Conservation (phyloP, 2,888 invertebrate species). For the Miltochrista miniata region DNA sequence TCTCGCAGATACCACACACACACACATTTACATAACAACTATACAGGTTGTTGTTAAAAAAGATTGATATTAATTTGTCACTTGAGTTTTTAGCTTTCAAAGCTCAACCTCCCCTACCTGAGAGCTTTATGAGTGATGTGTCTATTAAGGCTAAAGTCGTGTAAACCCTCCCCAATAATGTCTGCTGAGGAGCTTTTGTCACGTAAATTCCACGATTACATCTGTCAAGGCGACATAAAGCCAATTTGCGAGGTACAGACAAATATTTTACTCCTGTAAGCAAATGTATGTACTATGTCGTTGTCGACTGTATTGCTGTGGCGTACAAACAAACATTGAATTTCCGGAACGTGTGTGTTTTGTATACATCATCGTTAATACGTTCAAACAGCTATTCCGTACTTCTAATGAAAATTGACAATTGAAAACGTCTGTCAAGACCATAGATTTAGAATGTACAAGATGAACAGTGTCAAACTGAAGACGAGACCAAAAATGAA, state of each 20-base stretch:
- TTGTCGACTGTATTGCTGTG: conserved; percentile 3
- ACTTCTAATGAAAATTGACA: too few species aligned
- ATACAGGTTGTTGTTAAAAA: too few species aligned
- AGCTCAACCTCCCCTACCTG: background rate
- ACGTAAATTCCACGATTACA: conserved; percentile 66
- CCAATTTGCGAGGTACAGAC: conserved; percentile 50
- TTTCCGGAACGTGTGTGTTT: background rate
- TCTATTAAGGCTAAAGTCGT: conserved; percentile 33
- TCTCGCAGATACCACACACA: too few species aligned
- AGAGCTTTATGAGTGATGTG: conserved; percentile 31
- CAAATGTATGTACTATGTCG: conserved; percentile 4
- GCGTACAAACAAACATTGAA: background rate
- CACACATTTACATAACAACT: too few species aligned
- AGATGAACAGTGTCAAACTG: too few species aligned
- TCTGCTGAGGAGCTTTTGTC: conserved; percentile 49
- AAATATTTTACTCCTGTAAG: conserved; percentile 33
- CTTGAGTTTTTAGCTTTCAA: background rate
- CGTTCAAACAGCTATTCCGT: too few species aligned
- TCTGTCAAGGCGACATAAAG: conserved; percentile 59
- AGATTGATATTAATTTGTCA: background rate
- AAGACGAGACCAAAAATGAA: too few species aligned
- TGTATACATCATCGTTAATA: conserved; percentile 2
- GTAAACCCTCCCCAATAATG: conserved; percentile 51
- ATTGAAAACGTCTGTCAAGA: too few species aligned
- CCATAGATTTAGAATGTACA: too few species aligned